These are phyloP conservation scores for Cryptoblepharus egeriae DNA, from an alignment of 2,797 vertebrate species.

Conservation along the genomic window DNA sequence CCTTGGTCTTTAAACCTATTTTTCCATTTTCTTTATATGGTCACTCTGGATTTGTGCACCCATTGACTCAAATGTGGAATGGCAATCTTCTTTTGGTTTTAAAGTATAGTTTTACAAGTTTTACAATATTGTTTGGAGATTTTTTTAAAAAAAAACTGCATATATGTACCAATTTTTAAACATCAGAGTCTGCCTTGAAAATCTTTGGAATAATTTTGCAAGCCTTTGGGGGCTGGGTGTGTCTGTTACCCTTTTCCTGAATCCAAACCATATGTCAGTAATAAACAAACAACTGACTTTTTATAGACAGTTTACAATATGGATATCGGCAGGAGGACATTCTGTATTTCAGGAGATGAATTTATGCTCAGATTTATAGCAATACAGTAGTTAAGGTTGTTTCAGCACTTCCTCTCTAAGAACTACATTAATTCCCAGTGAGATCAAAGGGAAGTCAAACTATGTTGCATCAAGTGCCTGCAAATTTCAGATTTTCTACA, in stretches of 20 bases:
- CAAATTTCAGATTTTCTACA: not conserved
- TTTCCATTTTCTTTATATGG: no score
- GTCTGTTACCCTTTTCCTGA: conserved; percentile 25
- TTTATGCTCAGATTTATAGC: not conserved
- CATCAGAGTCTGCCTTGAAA: conserved; percentile 17
- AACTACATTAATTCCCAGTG: not conserved
- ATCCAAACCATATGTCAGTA: conserved; percentile 19
- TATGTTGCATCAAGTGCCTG: not conserved
- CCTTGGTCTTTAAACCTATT: no score
- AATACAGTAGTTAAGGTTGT: not conserved
- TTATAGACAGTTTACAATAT: conserved; percentile 21
- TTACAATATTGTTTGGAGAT: conserved; percentile 20
- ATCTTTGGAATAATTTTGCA: conserved; percentile 16
- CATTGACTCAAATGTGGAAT: not conserved
- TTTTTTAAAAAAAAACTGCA: not conserved
- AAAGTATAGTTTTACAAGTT: not conserved
- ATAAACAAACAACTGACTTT: conserved; percentile 43
- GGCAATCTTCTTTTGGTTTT: not conserved
- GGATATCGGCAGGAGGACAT: conserved; percentile 1
- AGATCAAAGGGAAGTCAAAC: not conserved
- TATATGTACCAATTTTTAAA: conserved; percentile 8
- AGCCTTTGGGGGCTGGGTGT: not conserved
- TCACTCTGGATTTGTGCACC: no score
- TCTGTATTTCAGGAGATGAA: conserved; percentile 16
- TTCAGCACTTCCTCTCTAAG: conserved; percentile 6